A percentile compares a stretch with the other conserved stretches of the same genome.
phyloP scores from a whole-genome alignment of 2,888 invertebrate species.

The Idaea biselata region DNA sequence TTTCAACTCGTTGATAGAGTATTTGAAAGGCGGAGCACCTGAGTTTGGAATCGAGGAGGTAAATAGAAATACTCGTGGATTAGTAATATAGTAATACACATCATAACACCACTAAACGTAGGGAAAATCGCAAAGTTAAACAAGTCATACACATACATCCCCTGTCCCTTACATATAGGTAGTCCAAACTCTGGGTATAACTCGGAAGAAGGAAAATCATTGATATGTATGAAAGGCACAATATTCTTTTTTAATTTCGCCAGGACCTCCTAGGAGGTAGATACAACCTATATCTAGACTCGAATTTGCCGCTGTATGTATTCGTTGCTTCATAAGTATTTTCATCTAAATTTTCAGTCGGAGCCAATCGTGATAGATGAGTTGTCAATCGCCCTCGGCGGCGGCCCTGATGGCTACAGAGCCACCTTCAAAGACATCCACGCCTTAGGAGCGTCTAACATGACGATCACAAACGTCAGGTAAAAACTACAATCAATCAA shows the following conservation, averaged over 20 bases:
- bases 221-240: no score
- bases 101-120: not conserved
- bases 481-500: slow-evolving; percentile 47
- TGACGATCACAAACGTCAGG: slow-evolving; percentile 90
- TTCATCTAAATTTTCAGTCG: slow-evolving; percentile 67
- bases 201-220: no score
- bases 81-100: not conserved
- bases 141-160: no score
- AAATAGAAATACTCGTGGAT: slow-evolving; percentile 16
- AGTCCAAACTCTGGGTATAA: no score
- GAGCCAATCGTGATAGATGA: slow-evolving; percentile 92
- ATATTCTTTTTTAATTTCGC: no score
- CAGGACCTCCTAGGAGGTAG: no score
- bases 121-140: not conserved
- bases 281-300: no score
- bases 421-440: slow-evolving; percentile 90
- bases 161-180: no score
- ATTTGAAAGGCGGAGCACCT: slow-evolving; percentile 87
- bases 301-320: no score
- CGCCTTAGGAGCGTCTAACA: slow-evolving; percentile 89
- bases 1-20: slow-evolving; percentile 86
- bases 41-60: slow-evolving; percentile 85
- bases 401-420: slow-evolving; percentile 90
- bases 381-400: slow-evolving; percentile 88
- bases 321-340: no score